Conservation (phyloP, 2,888 invertebrate genomes). For the Lepetodrilus schrolli region DNA sequence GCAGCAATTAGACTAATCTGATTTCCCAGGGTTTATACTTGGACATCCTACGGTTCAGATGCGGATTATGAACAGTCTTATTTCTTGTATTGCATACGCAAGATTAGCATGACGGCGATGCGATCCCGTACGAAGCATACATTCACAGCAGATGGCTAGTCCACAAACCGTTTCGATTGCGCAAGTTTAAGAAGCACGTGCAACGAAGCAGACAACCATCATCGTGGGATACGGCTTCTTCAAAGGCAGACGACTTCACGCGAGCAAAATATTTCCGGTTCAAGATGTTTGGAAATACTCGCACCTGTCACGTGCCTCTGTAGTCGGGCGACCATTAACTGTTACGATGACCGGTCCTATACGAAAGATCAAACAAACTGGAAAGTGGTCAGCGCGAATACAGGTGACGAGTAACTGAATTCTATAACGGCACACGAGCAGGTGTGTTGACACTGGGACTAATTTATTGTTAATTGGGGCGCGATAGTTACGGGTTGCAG, state of each 20-base stretch:
- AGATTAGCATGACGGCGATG: not conserved
- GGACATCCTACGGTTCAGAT: not conserved
- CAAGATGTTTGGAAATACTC: too few relatives aligned
- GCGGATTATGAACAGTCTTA: not conserved
- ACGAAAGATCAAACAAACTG: not conserved
- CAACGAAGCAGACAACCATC: not conserved
- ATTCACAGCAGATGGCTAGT: conserved; percentile 2
- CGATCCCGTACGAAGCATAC: not conserved
- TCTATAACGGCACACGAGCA: not conserved
- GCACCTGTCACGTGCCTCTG: too few relatives aligned
- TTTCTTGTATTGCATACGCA: not conserved
- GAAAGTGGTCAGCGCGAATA: conserved; percentile 1
- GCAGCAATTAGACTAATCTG: not conserved
- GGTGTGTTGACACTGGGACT: not conserved
- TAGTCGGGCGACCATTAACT: not conserved
- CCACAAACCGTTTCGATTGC: not conserved
- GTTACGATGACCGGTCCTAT: conserved; percentile 3
- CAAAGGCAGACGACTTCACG: too few relatives aligned
- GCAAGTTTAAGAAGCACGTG: not conserved
- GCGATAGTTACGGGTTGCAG: too few relatives aligned
- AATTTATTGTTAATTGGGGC: conserved; percentile 6
- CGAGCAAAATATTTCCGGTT: too few relatives aligned
- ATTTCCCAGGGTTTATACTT: not conserved
- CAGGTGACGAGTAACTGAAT: not conserved
- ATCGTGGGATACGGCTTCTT: not conserved